phyloP scores from a whole-genome alignment of 2,888 invertebrate genomes.

The Ceraclea dissimilis region DNA sequence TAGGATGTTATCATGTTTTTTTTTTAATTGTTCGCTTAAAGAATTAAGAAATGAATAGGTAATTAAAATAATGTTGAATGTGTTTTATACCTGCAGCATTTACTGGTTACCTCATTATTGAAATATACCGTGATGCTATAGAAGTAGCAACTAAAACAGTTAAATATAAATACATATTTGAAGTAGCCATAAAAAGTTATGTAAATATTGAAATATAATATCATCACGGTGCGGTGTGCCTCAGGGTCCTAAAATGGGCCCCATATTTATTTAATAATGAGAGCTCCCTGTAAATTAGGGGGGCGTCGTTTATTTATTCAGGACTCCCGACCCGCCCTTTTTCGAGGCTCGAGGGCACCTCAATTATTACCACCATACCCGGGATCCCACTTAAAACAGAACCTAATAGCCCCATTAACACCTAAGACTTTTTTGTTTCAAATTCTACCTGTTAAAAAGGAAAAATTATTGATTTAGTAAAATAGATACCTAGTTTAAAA shows the following conservation, averaged over 20 bases:
- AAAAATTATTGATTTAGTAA: too few relatives aligned
- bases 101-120: too few relatives aligned
- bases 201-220: too few relatives aligned
- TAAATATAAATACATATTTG: not conserved
- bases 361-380: not conserved
- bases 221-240: not conserved
- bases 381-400: not conserved
- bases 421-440: not conserved
- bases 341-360: slow-evolving; percentile 1
- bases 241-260: not conserved
- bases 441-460: not conserved
- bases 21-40: too few relatives aligned
- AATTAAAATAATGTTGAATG: too few relatives aligned
- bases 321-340: slow-evolving; percentile 1
- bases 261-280: not conserved
- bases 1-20: too few relatives aligned
- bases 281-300: not conserved
- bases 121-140: too few relatives aligned
- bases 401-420: not conserved
- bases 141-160: too few relatives aligned
- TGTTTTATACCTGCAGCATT: too few relatives aligned
- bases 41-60: too few relatives aligned
- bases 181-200: too few relatives aligned
- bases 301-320: slow-evolving; percentile 1
- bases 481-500: too few relatives aligned